These are phyloP conservation scores for Scaptomyza tumidula DNA, from an alignment of 2,888 invertebrate species.

Conservation along the genomic window DNA sequence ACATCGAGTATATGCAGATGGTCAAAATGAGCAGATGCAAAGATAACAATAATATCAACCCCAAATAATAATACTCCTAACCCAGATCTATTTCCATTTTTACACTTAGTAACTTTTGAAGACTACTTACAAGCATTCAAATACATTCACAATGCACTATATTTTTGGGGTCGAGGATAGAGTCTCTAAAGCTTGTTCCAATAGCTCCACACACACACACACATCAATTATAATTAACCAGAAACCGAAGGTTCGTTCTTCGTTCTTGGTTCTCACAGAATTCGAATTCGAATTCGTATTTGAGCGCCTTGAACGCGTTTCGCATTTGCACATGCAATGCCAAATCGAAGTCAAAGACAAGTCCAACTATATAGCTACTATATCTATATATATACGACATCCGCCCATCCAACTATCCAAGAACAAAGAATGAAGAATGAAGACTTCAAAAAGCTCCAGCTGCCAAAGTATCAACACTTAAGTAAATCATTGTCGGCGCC, in stretches of 20 bases:
- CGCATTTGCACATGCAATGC: constrained; percentile 54
- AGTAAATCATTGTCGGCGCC: constrained; percentile 47
- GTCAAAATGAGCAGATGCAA: constrained; percentile 25
- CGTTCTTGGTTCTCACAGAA: constrained; percentile 20
- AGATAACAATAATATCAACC: not conserved
- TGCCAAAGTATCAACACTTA: constrained; percentile 33
- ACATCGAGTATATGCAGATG: not conserved
- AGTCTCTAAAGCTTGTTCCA: not conserved
- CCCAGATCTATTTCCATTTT: not conserved
- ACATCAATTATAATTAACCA: not conserved
- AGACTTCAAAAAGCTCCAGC: constrained; percentile 27
- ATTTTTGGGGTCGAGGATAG: too few species aligned
- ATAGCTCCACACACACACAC: not conserved
- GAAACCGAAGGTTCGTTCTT: not conserved
- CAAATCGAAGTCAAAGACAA: constrained; percentile 47
- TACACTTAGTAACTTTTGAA: not conserved
- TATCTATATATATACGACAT: constrained; percentile 20
- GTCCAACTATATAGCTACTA: constrained; percentile 13
- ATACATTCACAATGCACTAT: too few species aligned
- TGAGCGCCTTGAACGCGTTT: constrained; percentile 50
- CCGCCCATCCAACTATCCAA: constrained; percentile 34
- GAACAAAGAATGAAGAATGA: not conserved
- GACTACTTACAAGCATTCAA: too few species aligned
- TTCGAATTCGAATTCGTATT: constrained; percentile 23
- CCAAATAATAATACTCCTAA: not conserved